Evolutionary conservation across 2,888 invertebrate genomes (phyloP).

Genomic region (Craniophora ligustri): DNA sequence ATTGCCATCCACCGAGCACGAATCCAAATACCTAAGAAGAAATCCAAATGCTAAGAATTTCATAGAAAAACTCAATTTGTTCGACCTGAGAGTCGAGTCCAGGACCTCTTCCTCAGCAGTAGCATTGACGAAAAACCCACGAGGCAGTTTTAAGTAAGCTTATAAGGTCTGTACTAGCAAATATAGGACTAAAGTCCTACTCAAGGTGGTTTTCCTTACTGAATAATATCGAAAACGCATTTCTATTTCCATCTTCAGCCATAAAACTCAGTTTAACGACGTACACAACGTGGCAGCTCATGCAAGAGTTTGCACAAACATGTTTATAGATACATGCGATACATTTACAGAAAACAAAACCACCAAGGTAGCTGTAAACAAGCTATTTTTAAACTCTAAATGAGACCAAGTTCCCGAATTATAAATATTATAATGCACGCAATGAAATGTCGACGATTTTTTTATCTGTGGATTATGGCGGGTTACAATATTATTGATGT

Average conservation of each 20-base stretch:
- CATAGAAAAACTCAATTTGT: too few relatives aligned
- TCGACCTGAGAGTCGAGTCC: slow-evolving; percentile 7
- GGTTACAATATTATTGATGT: neutral
- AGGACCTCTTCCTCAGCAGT: too few relatives aligned
- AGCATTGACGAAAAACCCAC: too few relatives aligned
- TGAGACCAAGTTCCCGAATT: neutral
- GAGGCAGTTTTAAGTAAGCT: too few relatives aligned
- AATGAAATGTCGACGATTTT: neutral
- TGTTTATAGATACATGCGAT: slow-evolving; percentile 20
- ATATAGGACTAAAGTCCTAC: too few relatives aligned
- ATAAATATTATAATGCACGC: neutral
- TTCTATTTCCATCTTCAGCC: slow-evolving; percentile 11
- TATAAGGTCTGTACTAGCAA: too few relatives aligned
- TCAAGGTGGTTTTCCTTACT: too few relatives aligned
- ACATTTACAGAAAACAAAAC: slow-evolving; percentile 22
- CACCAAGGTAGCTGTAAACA: slow-evolving; percentile 25
- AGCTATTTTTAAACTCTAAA: slow-evolving; percentile 22
- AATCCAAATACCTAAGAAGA: too few relatives aligned
- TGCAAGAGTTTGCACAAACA: slow-evolving; percentile 28
- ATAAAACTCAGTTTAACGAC: slow-evolving; percentile 7
- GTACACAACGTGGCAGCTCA: slow-evolving; percentile 8
- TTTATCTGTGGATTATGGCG: neutral
- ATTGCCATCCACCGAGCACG: too few relatives aligned
- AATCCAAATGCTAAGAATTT: too few relatives aligned
- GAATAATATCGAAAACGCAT: too few relatives aligned